These are phyloP conservation scores for Pseudochromis fuscus DNA, from an alignment of 2,797 vertebrate genomes.

Conservation along the genomic window DNA sequence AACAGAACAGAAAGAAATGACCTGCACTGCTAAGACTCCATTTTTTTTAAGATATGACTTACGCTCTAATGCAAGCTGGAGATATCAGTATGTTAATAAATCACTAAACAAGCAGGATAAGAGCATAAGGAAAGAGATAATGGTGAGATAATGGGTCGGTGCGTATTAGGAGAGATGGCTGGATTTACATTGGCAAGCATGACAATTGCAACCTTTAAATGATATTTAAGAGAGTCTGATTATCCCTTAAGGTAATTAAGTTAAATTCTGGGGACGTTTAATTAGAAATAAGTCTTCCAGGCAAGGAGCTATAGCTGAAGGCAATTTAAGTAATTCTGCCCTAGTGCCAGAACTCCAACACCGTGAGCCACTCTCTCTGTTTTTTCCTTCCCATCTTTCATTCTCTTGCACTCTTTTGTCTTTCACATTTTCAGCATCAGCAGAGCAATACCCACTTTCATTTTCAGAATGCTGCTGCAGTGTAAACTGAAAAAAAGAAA, in stretches of 20 bases:
- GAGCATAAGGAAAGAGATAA: slow-evolving; percentile 52
- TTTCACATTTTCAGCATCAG: slow-evolving; percentile 36
- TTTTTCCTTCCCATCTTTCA: slow-evolving; percentile 46
- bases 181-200: slow-evolving; percentile 75
- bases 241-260: slow-evolving; percentile 80
- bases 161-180: slow-evolving; percentile 57
- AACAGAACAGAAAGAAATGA: slow-evolving; percentile 41
- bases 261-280: slow-evolving; percentile 80
- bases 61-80: slow-evolving; percentile 45
- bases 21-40: slow-evolving; percentile 24
- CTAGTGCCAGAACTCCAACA: slow-evolving; percentile 53
- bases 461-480: slow-evolving; percentile 12
- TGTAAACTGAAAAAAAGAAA: neutral
- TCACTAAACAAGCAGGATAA: slow-evolving; percentile 52
- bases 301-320: slow-evolving; percentile 68
- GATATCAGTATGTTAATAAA: slow-evolving; percentile 62
- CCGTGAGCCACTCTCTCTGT: slow-evolving; percentile 34
- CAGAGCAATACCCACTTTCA: slow-evolving; percentile 25
- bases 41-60: slow-evolving; percentile 50
- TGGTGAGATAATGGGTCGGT: slow-evolving; percentile 57
- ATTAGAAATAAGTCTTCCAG: slow-evolving; percentile 82
- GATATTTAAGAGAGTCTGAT: slow-evolving; percentile 81
- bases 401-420: slow-evolving; percentile 47
- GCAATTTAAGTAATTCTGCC: slow-evolving; percentile 76
- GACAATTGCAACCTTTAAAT: slow-evolving; percentile 83